Evolutionary conservation across 1,140 invertebrate species (phyloP), one percentile per base, ranked within the genome.

Genomic region (Sesamia nonagrioides): DNA sequence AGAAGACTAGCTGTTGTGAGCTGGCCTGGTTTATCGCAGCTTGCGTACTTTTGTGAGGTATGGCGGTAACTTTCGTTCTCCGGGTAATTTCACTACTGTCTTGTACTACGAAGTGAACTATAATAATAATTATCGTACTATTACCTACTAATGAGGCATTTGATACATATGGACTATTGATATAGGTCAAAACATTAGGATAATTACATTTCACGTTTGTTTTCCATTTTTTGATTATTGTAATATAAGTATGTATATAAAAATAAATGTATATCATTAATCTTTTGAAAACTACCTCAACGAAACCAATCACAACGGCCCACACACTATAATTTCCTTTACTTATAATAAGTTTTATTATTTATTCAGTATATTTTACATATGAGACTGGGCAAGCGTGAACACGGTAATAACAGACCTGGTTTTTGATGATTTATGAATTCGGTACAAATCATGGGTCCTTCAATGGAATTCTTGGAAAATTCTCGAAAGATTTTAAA

Each of bases 251-350:
- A 27, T 27, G 33, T 27, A 66, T 45, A 71, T 2, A 18, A 52
- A 72, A 42, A 6, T 54, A 52, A 54, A 33, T 37, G 11, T 15
- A 37, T 13, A 54, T 40, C 48, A 54, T 72, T 72, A 72, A 72
- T 72, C 68, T 52, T 72, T 48, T 8, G 9, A 40, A 37, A 54
- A 72, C 13, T 33, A 72, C 27, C 68, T 18, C 2, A 9, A 15
- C 35, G 50, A 72, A 72, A 72, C 54, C 68, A 72, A 72, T 72
- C 68, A 72, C 45, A 17, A n/a, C n/a, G n/a, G 9, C 4, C 68
- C 15, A 54, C 54, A 4, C 33, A 40, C 68, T 72, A 52, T 52
- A 68, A 68, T 48, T 48, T 68, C 13, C 21, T 18, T 17, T 37
- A 40, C 17, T 18, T 17, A n/a, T 2, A 40, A 35, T 54, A 50